Evolutionary conservation across 1,140 invertebrate species (phyloP).

Genomic region (Drosophila fuyamai): DNA sequence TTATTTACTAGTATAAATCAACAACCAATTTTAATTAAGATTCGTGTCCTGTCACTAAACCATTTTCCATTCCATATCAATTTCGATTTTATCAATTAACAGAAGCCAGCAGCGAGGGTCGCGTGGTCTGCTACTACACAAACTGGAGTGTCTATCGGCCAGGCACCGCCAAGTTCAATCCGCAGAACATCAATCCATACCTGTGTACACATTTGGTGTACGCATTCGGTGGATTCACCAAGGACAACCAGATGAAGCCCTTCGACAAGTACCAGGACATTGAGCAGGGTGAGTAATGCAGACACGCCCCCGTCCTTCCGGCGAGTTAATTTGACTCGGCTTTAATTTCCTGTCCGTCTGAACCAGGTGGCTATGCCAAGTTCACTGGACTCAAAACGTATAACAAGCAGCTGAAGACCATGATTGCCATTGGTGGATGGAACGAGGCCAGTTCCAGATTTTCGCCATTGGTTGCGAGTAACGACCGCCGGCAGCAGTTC

Average conservation of each 20-base stretch:
- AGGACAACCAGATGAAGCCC: conserved; percentile 94
- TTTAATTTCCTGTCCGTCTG: conserved; percentile 61
- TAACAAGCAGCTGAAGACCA: conserved; percentile 96
- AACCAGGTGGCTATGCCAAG: conserved; percentile 95
- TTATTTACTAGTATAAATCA: background rate
- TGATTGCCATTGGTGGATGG: conserved; percentile 98
- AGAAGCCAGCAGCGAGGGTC: conserved; percentile 85
- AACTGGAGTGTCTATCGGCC: conserved; percentile 97
- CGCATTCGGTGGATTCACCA: conserved; percentile 96
- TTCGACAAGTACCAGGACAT: conserved; percentile 98
- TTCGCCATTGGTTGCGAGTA: conserved; percentile 93
- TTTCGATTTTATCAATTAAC: background rate
- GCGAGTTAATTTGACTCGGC: conserved; percentile 51
- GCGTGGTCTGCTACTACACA: conserved; percentile 96
- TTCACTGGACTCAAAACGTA: conserved; percentile 96
- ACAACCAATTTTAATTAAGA: background rate
- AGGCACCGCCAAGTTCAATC: conserved; percentile 95
- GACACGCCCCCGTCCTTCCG: conserved; percentile 41
- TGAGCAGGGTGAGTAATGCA: conserved; percentile 91
- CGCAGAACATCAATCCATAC: conserved; percentile 97
- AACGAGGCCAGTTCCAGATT: conserved; percentile 96
- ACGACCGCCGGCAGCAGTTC: conserved; percentile 91
- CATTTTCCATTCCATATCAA: background rate
- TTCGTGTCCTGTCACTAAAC: background rate
- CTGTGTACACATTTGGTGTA: conserved; percentile 98